Evolutionary conservation across 2,113 vertebrate genomes (phyloP), one percentile per base, ranked within the genome.

Genomic region (Paracyprichromis sp.): DNA sequence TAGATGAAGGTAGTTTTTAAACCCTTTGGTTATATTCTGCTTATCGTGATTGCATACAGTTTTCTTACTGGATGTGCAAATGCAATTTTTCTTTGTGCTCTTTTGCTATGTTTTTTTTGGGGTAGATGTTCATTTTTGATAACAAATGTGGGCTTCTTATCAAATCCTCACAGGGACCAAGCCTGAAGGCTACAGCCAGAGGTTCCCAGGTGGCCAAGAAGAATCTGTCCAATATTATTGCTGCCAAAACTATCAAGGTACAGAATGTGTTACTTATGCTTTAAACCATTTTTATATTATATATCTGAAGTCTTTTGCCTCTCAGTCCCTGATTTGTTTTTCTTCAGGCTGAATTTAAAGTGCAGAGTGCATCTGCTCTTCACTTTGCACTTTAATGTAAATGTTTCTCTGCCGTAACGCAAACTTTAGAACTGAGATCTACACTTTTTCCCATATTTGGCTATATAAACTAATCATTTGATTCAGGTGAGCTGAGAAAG

Each of bases 201-300:
- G 76, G 34, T 16, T 31, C 2, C 1, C 94, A 93, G 0, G 2
- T 91, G 5, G 53, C 34, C 16, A 93, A 94, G 17, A 95, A 93
- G 19, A 95, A 87, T 92, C 95, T 93, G 85, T 92, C 94, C 2
- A 92, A 95, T 8, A 54, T 94, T 1, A 81, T 94, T 80, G 89
- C 78, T 87, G 93, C 97, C 10, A 98, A 97, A 90, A 96, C 93
- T 4, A 97, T 98, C 89, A 97, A 97, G 97, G 98, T 98, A 96
- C 89, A 91, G 80, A 83, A 50, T 80, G 36, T 82, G 86, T 79
- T 43, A 78, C 73, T 82, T 80, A 29, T 88, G 19, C 47, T 80
- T 17, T 52, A 54, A 13, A 26, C 86, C 9, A 73, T 89, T 34
- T 87, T 87, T 90, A 84, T 84, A 40, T 82, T 5, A 57, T 61